Evolutionary conservation across 2,113 vertebrate genomes (phyloP), one percentile per base, ranked within the genome.

Genomic region (Anthoscopus minutus): DNA sequence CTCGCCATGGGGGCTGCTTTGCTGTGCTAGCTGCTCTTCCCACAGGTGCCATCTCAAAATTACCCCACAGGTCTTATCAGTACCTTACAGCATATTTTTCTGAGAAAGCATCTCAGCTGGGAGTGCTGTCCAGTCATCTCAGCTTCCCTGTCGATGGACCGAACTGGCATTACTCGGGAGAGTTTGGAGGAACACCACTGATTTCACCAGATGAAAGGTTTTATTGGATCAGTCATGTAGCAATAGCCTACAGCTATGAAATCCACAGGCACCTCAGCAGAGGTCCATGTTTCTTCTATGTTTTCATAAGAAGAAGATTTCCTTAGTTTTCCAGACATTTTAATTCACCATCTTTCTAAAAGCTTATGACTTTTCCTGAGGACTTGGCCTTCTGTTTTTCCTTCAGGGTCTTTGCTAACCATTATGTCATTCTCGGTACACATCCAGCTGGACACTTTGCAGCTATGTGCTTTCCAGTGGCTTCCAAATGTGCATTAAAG

Each of bases 401-500:
- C 58, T 86, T 74, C 64, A 45, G 64, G 56, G 30, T 65, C 24
- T 82, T 79, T 82, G 44, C 51, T 78, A 44, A 62, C n/a, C 37
- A 40, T 81, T 51, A 73, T 28, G 9, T 94, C 86, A 83, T 47
- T 80, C 86, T 80, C 23, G 0, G 54, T 31, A 42, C 28, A 37
- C 25, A 61, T 67, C 82, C 92, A 89, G 67, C 86, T n/a, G 86
- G 71, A 77, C 1, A 6, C 33, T 89, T 89, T 40, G 45, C 56
- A 70, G 76, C 5, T 4, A 24, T 66, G 27, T 62, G 58, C 62
- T 92, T 94, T 61, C 64, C 81, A 58, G 62, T 35, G 45, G 51
- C 86, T 96, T 96, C 79, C 47, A 92, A 88, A 74, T 11, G 48
- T 58, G 60, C 44, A 66, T 88, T 60, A 51, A 73, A 57, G 54